phyloP scores from a whole-genome alignment of 2,113 vertebrate genomes.

The Vireo altiloquus region DNA sequence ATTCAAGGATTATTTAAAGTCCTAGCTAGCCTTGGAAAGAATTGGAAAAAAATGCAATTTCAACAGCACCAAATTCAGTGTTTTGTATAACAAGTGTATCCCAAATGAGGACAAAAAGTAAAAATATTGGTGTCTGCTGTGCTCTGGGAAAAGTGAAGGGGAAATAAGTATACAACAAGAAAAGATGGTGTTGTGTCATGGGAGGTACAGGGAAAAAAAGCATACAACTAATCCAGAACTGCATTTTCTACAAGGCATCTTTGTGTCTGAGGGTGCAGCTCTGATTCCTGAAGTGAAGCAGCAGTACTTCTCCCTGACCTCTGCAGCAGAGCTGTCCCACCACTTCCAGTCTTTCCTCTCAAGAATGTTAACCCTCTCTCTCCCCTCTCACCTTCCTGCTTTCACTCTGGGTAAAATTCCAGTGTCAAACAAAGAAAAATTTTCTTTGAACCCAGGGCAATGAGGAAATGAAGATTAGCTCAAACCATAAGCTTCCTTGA shows the following conservation, averaged over 20 bases:
- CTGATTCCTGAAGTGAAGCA: background rate
- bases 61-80: background rate
- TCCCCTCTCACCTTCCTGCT: background rate
- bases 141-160: background rate
- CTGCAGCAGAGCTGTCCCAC: background rate
- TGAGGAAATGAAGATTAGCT: background rate
- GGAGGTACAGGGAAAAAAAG: background rate
- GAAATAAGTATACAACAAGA: background rate
- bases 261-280: background rate
- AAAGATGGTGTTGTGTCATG: background rate
- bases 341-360: background rate
- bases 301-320: background rate
- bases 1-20: background rate
- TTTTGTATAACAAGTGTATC: background rate
- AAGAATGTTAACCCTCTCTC: background rate
- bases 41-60: background rate
- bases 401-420: background rate
- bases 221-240: background rate
- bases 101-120: background rate
- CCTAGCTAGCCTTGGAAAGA: background rate
- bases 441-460: background rate
- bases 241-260: background rate
- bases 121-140: background rate
- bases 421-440: background rate
- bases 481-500: background rate